Evolutionary conservation across 2,888 invertebrate genomes (phyloP), one percentile per base, ranked within the genome.

Genomic region (Kryphioiulus occultus): DNA sequence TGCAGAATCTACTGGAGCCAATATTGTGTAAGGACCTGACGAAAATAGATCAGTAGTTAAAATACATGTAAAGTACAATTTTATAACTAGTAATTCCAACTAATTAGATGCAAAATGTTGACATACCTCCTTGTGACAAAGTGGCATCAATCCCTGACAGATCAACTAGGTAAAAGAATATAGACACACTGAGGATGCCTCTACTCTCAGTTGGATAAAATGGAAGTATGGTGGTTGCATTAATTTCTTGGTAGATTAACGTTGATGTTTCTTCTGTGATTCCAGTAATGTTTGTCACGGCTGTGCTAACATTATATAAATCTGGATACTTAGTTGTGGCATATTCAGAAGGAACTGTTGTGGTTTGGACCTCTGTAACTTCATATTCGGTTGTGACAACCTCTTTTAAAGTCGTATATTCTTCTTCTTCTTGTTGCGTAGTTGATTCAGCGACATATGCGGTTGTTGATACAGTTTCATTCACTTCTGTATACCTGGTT

Each of bases 1-100:
- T 12, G 87, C 87, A 22, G 85, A 44, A 87, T 87, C 87, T 53
- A 85, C 85, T 26, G 87, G 87, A 17, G 87, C 87, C 53, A 87
- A 85, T 39, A 87, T 87, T 30, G 87, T 87, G 68, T 87, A 87
- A 22, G 87, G 87, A 17, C 87, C 87, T 87, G 26, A 17, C 5
- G 32, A 42, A 87, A 17, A 78, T 78, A 68, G 44, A 44, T 44
- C 1, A 44, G 15, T 10, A 44, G 44, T 15, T 26, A 32, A 78
- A 30, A 78, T 22, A 17, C 15, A 78, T 17, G 22, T 32, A 30
- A 78, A 15, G 17, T 32, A 19, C 7, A 22, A 32, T 78, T 44
- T 42, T 15, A 32, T 78, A 5, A 3, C 53, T n/a, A n/a, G 9
- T 12, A n/a, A 53, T n/a, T 53, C n/a, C 53, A 53, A 0, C 7